Base-by-base conservation (phyloP, 2,888 invertebrate species). In the Graphium colonna region DNA sequence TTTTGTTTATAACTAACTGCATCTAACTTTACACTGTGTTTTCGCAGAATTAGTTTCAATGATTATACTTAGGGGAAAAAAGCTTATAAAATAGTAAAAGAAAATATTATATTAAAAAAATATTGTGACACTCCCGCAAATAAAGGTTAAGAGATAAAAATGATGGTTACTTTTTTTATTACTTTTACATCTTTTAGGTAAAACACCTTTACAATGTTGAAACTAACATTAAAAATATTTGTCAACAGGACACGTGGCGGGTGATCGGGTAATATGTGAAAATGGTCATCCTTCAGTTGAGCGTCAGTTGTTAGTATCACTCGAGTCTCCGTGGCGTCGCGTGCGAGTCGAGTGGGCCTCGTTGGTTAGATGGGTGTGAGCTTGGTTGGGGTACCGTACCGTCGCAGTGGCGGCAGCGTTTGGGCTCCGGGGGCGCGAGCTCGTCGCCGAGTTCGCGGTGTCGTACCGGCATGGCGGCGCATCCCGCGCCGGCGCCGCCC, bases 331-430 rank as follows among this genome's bases (percentile, higher is more conserved):
- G 26, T n/a, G 21, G 12, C 16, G n/a, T 42, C 26, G 21, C 42
- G 26, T 28, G 12, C 17, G 42, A 28, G 28, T 39, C 45, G 39
- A 38, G 43, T 15, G 41, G 41, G 47, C 26, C 26, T 41, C 38
- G 1, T 52, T 43, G 38, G 33, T 33, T 9, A 10, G 38, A 47
- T 52, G 44, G 43, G 48, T 43, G 31, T 44, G 38, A 36, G 10
- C 46, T 44, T 38, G 52, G n/a, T 59, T 43, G 31, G 33, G 55
- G 55, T 63, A 77, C 73, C 78, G 76, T 93, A 95, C 95, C 95
- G 95, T 95, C 95, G 94, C 95, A 95, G 91, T 95, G 95, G 92
- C 94, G 95, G 94, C 95, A 95, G 94, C 95, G 95, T 91, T 95
- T 95, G 90, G 95, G 94, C 93, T 95, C 94, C 91, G 95, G 95